Conservation (phyloP, 2,888 invertebrate genomes). For the Melangyna quadrimaculata region DNA sequence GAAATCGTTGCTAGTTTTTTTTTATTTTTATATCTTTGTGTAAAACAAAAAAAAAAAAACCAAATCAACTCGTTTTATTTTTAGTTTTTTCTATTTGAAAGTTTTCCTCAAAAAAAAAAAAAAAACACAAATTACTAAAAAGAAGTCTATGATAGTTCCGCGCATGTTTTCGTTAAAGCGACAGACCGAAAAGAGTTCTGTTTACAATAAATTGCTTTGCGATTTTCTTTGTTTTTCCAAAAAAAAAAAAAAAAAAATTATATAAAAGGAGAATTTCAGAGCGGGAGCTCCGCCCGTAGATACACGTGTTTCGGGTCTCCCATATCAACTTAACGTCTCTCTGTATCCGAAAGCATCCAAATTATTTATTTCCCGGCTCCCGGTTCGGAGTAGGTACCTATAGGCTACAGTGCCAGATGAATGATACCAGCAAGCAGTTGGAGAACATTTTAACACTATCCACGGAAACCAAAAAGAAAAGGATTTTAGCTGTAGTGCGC, state of each 20-base stretch:
- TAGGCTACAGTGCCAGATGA: slow-evolving; percentile 43
- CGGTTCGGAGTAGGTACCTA: slow-evolving; percentile 39
- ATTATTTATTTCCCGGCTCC: slow-evolving; percentile 49
- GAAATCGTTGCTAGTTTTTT: slow-evolving; percentile 66
- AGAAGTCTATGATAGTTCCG: slow-evolving; percentile 60
- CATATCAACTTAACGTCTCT: slow-evolving; percentile 18
- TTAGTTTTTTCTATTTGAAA: slow-evolving; percentile 58
- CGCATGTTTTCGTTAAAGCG: slow-evolving; percentile 55
- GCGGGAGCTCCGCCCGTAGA: slow-evolving; percentile 77
- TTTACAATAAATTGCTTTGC: slow-evolving; percentile 65
- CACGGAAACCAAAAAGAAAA: slow-evolving; percentile 33
- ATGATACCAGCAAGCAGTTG: slow-evolving; percentile 36
- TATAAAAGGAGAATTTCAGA: slow-evolving; percentile 74
- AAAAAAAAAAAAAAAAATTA: slow-evolving; percentile 31
- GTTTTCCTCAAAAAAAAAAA: slow-evolving; percentile 45
- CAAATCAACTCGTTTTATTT: slow-evolving; percentile 11
- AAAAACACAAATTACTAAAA: not conserved
- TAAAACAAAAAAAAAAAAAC: not conserved
- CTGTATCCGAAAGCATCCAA: slow-evolving; percentile 49
- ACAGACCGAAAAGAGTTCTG: slow-evolving; percentile 49
- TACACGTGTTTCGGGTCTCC: slow-evolving; percentile 62
- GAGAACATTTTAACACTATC: slow-evolving; percentile 44
- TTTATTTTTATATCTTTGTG: slow-evolving; percentile 15
- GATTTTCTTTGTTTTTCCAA: slow-evolving; percentile 63
- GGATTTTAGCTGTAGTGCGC: slow-evolving; percentile 6